A percentile compares a stretch with the other conserved stretches of the same genome.
Conservation (phyloP, 2,113 vertebrate genomes). For the Carassius gibelio region DNA sequence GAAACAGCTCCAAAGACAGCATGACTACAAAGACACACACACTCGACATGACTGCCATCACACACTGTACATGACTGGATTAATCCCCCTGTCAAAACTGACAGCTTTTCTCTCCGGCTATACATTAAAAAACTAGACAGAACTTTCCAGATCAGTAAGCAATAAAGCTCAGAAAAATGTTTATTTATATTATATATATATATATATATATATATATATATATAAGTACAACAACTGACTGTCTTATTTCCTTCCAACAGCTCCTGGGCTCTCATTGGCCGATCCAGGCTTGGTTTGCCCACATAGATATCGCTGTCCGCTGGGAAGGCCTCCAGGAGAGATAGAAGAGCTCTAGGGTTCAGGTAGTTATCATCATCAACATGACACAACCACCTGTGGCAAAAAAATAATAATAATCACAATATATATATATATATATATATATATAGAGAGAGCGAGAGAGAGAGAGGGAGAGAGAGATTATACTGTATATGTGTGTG, state of each 20-base stretch:
- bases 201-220: not conserved
- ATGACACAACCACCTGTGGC: constrained; percentile 86
- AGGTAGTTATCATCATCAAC: constrained; percentile 94
- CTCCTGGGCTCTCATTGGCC: constrained; percentile 84
- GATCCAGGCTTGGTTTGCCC: constrained; percentile 88
- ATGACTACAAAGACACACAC: not conserved
- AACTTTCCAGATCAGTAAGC: constrained; percentile 54
- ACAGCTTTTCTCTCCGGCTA: not conserved
- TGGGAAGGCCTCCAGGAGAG: constrained; percentile 78
- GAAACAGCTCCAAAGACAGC: not conserved
- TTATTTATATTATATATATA: no score
- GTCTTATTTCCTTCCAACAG: constrained; percentile 79
- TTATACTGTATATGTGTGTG: no score
- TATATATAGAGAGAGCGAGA: no score
- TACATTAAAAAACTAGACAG: not conserved
- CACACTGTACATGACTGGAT: not conserved
- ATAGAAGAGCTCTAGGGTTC: constrained; percentile 79
- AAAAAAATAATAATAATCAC: no score
- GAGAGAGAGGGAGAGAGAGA: no score
- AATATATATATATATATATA: no score
- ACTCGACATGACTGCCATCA: not conserved
- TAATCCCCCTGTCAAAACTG: not conserved
- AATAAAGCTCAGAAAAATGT: constrained; percentile 16
- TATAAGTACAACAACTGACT: constrained; percentile 65
- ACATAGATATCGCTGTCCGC: constrained; percentile 79